Conservation (phyloP, 2,888 invertebrate species). For the Trichopria drosophilae region DNA sequence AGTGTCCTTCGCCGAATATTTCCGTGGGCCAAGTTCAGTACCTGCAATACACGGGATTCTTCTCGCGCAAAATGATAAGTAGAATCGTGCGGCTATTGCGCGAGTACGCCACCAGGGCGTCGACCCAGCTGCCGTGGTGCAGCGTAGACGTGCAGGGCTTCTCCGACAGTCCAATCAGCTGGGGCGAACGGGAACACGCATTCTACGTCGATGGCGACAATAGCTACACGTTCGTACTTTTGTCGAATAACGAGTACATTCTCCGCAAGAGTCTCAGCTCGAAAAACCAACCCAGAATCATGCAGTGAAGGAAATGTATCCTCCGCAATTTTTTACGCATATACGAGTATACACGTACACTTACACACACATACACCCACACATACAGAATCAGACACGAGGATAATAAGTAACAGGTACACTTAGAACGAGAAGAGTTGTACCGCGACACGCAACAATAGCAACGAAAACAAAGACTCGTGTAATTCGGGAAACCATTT, state of each 20-base stretch:
- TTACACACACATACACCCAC: too few relatives aligned
- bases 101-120: conserved; percentile 43
- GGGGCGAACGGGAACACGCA: conserved; percentile 59
- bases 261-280: conserved; percentile 55
- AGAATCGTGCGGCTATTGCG: conserved; percentile 52
- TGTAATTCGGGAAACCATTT: conserved; percentile 18
- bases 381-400: too few relatives aligned
- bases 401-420: too few relatives aligned
- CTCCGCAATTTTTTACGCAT: too few relatives aligned
- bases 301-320: too few relatives aligned
- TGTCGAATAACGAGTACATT: conserved; percentile 46
- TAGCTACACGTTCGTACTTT: conserved; percentile 59
- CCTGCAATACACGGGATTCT: conserved; percentile 61
- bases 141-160: conserved; percentile 64
- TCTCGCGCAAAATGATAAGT: conserved; percentile 55
- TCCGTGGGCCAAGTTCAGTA: conserved; percentile 54
- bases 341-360: too few relatives aligned
- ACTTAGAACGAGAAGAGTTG: too few relatives aligned
- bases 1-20: conserved; percentile 52
- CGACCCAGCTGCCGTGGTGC: conserved; percentile 59
- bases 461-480: too few relatives aligned
- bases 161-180: conserved; percentile 61
- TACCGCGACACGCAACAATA: too few relatives aligned
- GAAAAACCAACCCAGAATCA: conserved; percentile 49
- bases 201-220: conserved; percentile 61